Percentiles rank a stretch among this genome's conserved stretches.
Evolutionary conservation across 2,113 vertebrate species (phyloP).

Genomic region (Gracilinanus agilis): DNA sequence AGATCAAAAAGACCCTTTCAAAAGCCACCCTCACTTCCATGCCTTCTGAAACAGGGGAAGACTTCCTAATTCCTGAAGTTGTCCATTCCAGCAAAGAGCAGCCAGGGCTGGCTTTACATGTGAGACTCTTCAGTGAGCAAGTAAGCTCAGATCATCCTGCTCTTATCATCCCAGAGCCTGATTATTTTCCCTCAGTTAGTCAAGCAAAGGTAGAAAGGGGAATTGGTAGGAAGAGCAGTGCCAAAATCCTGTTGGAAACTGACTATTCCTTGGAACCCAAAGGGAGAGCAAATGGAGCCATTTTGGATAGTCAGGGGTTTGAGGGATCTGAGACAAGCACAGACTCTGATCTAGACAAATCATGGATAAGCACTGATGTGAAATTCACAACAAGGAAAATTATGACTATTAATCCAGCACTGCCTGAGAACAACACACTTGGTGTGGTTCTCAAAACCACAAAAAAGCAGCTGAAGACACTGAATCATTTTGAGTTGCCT

Average conservation of each 20-base stretch:
- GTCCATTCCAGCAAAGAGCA: conserved; percentile 73
- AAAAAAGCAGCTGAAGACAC: conserved; percentile 81
- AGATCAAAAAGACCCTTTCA: conserved; percentile 90
- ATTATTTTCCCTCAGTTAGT: conserved; percentile 76
- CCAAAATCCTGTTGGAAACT: conserved; percentile 43
- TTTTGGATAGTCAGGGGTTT: conserved; percentile 42
- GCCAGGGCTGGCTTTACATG: conserved; percentile 33
- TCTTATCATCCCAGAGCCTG: conserved; percentile 64
- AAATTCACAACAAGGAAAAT: conserved; percentile 72
- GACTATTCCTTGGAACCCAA: conserved; percentile 29
- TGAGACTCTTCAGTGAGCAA: conserved; percentile 60
- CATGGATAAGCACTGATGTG: conserved; percentile 56
- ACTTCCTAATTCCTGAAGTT: conserved; percentile 18
- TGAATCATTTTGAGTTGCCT: conserved; percentile 77
- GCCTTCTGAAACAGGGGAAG: conserved; percentile 78
- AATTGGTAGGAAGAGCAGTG: conserved; percentile 48
- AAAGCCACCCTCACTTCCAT: conserved; percentile 92
- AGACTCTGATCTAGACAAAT: conserved; percentile 69
- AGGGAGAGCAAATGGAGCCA: background rate
- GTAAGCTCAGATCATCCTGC: background rate
- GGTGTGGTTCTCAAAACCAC: conserved; percentile 65
- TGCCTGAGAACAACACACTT: conserved; percentile 59
- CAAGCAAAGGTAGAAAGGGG: conserved; percentile 62
- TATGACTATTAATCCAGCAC: background rate
- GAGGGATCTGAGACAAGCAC: conserved; percentile 62